Conservation (phyloP, 2,797 vertebrate genomes). For the Anisognathus igniventris region DNA sequence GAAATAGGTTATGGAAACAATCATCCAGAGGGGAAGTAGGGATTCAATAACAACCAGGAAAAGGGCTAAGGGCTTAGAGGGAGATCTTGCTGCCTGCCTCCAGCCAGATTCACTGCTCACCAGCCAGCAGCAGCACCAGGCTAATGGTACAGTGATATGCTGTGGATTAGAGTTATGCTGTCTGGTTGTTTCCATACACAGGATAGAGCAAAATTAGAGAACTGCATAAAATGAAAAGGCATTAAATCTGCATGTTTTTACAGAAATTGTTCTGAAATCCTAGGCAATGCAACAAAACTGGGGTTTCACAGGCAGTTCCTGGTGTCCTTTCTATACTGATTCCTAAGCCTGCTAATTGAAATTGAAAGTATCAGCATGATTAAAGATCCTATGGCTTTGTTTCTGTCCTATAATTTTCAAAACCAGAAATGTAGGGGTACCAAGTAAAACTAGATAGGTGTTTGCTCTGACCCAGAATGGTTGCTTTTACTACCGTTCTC, state of each 20-base stretch:
- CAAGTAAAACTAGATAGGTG: neutral
- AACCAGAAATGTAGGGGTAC: fast-evolving
- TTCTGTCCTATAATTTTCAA: neutral
- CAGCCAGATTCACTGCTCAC: fast-evolving
- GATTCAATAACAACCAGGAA: neutral
- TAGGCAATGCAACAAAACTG: neutral
- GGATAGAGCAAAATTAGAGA: neutral
- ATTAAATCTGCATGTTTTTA: neutral
- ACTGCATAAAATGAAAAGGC: neutral
- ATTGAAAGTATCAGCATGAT: neutral
- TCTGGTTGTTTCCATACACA: neutral
- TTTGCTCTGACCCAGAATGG: neutral
- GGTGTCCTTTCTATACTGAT: neutral
- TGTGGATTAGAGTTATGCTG: neutral
- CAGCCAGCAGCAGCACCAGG: neutral
- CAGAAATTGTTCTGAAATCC: neutral
- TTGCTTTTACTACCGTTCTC: neutral
- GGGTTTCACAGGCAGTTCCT: neutral
- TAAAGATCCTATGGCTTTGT: neutral
- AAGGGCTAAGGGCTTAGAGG: neutral
- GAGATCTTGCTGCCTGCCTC: neutral
- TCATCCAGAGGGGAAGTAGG: neutral
- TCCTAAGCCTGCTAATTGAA: neutral
- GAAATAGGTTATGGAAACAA: neutral
- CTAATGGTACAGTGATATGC: fast-evolving